Conservation (phyloP, 2,113 vertebrate genomes). For the Acanthochromis polyacanthus region DNA sequence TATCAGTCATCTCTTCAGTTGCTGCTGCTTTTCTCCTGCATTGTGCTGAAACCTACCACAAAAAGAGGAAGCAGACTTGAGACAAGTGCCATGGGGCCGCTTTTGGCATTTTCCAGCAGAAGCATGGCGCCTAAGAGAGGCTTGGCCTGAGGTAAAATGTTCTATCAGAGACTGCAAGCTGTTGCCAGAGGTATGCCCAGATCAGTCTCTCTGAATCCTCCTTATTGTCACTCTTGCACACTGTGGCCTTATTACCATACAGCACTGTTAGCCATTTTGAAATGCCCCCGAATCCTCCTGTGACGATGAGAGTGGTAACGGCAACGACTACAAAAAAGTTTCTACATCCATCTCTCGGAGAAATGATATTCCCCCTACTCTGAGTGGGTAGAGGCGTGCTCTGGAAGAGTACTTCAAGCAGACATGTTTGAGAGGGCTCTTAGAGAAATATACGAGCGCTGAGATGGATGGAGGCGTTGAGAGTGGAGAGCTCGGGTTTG, state of each 20-base stretch:
- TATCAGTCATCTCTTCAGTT: neutral
- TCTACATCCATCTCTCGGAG: conserved; percentile 29
- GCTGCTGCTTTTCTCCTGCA: conserved; percentile 8
- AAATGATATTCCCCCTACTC: neutral
- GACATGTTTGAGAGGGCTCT: conserved; percentile 55
- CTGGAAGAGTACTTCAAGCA: conserved; percentile 52
- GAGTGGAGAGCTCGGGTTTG: conserved; percentile 21
- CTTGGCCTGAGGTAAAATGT: conserved; percentile 61
- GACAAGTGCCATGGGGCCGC: conserved; percentile 46
- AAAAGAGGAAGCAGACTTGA: conserved; percentile 14
- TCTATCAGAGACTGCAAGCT: conserved; percentile 52
- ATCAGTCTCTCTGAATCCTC: conserved; percentile 32
- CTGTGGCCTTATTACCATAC: conserved; percentile 24
- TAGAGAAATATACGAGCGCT: conserved; percentile 43
- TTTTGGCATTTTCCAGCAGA: conserved; percentile 63
- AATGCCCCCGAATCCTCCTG: conserved; percentile 19
- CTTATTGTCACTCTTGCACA: conserved; percentile 43
- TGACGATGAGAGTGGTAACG: conserved; percentile 26
- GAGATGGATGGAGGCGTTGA: conserved; percentile 34
- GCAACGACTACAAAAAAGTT: conserved; percentile 15
- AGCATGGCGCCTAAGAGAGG: conserved; percentile 40
- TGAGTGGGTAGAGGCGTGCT: conserved; percentile 36
- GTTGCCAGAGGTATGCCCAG: conserved; percentile 55
- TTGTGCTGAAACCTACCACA: neutral
- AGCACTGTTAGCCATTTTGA: conserved; percentile 56